These are phyloP conservation scores for Lymantria monacha DNA, from an alignment of 2,888 invertebrate species.

Conservation along the genomic window DNA sequence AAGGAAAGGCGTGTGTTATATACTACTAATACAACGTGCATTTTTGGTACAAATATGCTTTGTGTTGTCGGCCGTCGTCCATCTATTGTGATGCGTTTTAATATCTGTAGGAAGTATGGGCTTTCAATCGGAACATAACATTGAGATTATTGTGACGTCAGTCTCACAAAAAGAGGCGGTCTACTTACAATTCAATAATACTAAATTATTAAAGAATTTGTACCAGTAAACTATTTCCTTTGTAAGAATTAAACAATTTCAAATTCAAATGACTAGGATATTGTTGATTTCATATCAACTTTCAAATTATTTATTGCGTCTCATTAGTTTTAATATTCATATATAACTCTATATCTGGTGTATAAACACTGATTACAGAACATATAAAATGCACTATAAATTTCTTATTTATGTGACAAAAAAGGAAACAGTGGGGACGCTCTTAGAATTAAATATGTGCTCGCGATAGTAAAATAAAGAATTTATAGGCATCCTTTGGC, in stretches of 20 bases:
- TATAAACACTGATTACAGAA: constrained; percentile 61
- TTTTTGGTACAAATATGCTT: constrained; percentile 53
- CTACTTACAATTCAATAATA: constrained; percentile 46
- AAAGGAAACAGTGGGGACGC: constrained; percentile 72
- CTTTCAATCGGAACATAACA: constrained; percentile 43
- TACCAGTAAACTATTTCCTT: constrained; percentile 36
- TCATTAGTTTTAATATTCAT: constrained; percentile 55
- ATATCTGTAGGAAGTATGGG: constrained; percentile 57
- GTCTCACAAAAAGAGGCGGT: constrained; percentile 50
- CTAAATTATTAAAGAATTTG: constrained; percentile 31
- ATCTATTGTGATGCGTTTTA: constrained; percentile 57
- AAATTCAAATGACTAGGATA: constrained; percentile 34
- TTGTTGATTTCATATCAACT: constrained; percentile 49
- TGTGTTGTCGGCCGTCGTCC: constrained; percentile 52
- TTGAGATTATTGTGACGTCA: constrained; percentile 45
- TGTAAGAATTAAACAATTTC: constrained; percentile 34
- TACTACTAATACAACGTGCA: constrained; percentile 43
- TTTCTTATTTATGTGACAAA: constrained; percentile 72
- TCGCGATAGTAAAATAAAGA: constrained; percentile 78
- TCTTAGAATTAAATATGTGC: constrained; percentile 78
- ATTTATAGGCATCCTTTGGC: constrained; percentile 80
- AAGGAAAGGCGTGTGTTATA: constrained; percentile 39
- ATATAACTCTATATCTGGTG: constrained; percentile 45
- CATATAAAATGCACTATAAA: constrained; percentile 67
- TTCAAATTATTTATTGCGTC: constrained; percentile 45